Conservation (phyloP, 2,888 invertebrate species). For the Ormyrus thymus region DNA sequence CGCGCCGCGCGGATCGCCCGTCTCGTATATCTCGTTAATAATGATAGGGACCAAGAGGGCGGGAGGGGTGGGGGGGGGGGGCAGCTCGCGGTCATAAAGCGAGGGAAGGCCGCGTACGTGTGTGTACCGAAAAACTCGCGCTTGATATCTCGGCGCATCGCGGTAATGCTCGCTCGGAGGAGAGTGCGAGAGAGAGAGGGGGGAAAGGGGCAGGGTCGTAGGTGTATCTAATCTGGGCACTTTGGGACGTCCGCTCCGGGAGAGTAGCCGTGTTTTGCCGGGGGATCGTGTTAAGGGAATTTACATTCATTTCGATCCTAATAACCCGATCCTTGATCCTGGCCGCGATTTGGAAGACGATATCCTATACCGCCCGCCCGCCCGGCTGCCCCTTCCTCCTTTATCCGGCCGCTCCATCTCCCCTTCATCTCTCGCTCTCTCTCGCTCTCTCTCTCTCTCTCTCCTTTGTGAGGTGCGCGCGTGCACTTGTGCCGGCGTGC, state of each 20-base stretch:
- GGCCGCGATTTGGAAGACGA: slow-evolving; percentile 66
- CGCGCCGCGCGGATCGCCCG: background rate
- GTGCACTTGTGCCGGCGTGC: background rate
- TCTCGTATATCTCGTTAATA: background rate
- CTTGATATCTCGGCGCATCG: too few species aligned
- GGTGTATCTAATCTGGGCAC: slow-evolving; percentile 50
- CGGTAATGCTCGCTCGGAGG: background rate
- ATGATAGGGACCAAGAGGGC: background rate
- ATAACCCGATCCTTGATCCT: slow-evolving; percentile 74
- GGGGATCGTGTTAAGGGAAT: slow-evolving; percentile 75
- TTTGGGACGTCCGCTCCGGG: slow-evolving; percentile 4
- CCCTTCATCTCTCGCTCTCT: background rate
- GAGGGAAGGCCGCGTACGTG: background rate
- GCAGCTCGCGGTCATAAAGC: background rate
- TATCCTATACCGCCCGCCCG: slow-evolving; percentile 38
- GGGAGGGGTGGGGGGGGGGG: background rate
- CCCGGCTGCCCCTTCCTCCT: background rate
- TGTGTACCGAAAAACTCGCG: background rate
- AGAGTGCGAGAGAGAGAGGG: background rate
- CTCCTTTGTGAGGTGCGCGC: background rate
- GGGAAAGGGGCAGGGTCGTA: slow-evolving; percentile 18
- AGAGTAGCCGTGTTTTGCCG: slow-evolving; percentile 74
- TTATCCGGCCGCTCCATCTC: background rate
- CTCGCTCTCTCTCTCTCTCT: slow-evolving; percentile 16
- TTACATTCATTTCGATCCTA: slow-evolving; percentile 75